phyloP scores from a whole-genome alignment of 2,113 vertebrate genomes.

The Panthera leo region DNA sequence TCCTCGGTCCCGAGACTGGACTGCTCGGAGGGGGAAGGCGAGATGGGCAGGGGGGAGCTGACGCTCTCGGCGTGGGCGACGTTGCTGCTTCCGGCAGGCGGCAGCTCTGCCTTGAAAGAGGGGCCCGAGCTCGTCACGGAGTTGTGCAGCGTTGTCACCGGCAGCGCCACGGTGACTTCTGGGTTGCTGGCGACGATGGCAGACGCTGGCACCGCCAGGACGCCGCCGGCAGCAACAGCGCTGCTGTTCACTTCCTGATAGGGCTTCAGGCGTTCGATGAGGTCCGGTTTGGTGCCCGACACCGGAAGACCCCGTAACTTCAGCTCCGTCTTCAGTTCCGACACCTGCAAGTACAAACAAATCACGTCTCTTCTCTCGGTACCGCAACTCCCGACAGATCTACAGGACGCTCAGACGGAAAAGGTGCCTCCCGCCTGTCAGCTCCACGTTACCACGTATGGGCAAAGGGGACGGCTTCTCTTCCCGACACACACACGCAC shows the following conservation, averaged over 20 bases:
- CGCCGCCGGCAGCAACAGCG: slow-evolving; percentile 71
- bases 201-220: slow-evolving; percentile 73
- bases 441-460: rapidly evolving
- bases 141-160: slow-evolving; percentile 80
- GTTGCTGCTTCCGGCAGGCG: slow-evolving; percentile 67
- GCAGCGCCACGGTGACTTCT: slow-evolving; percentile 81
- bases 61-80: slow-evolving; percentile 80
- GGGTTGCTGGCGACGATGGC: slow-evolving; percentile 72
- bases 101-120: slow-evolving; percentile 80
- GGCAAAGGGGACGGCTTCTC: background rate
- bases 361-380: background rate
- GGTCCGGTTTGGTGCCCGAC: slow-evolving; percentile 97
- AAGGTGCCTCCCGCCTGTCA: background rate
- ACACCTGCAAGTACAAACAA: slow-evolving; percentile 88
- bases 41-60: slow-evolving; percentile 89
- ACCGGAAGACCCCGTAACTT: slow-evolving; percentile 96
- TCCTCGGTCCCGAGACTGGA: slow-evolving; percentile 90
- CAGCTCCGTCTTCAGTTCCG: slow-evolving; percentile 96
- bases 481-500: background rate
- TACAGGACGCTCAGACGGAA: background rate
- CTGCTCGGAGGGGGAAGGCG: slow-evolving; percentile 89
- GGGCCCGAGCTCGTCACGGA: slow-evolving; percentile 60
- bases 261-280: slow-evolving; percentile 96
- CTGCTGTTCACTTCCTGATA: slow-evolving; percentile 90
- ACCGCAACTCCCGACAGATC: background rate